Conservation (phyloP, 2,888 invertebrate genomes). For the Bibio marci region DNA sequence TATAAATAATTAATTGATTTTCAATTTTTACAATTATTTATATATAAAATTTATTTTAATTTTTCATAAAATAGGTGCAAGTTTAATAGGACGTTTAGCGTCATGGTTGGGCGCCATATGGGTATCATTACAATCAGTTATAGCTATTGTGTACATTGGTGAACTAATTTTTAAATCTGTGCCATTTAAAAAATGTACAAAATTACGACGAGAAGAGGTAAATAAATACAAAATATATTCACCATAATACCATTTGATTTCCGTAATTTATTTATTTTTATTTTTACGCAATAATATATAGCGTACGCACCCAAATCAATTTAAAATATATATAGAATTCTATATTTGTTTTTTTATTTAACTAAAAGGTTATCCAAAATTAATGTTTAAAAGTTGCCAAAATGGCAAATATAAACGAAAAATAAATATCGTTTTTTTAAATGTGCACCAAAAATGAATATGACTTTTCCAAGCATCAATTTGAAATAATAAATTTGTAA, state of each 20-base stretch:
- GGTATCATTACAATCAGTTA: constrained; percentile 26
- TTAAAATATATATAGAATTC: no score
- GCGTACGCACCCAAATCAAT: not conserved
- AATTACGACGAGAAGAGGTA: constrained; percentile 20
- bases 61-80: constrained; percentile 28
- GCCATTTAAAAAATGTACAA: constrained; percentile 26
- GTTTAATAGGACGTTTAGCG: constrained; percentile 26
- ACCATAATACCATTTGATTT: not conserved
- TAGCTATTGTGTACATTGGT: constrained; percentile 26
- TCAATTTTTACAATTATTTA: no score
- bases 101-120: constrained; percentile 28
- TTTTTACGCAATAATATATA: not conserved
- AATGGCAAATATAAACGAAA: no score
- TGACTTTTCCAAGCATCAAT: no score
- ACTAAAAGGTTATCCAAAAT: no score
- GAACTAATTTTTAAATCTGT: constrained; percentile 24
- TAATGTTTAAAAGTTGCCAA: no score
- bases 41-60: no score
- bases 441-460: no score
- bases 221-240: constrained; percentile 10
- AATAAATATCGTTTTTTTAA: no score
- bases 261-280: not conserved
- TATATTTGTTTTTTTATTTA: no score
- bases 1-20: no score
- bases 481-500: no score